Evolutionary conservation across 2,113 vertebrate species (phyloP).

Genomic region (Gallinago paraguaiae): DNA sequence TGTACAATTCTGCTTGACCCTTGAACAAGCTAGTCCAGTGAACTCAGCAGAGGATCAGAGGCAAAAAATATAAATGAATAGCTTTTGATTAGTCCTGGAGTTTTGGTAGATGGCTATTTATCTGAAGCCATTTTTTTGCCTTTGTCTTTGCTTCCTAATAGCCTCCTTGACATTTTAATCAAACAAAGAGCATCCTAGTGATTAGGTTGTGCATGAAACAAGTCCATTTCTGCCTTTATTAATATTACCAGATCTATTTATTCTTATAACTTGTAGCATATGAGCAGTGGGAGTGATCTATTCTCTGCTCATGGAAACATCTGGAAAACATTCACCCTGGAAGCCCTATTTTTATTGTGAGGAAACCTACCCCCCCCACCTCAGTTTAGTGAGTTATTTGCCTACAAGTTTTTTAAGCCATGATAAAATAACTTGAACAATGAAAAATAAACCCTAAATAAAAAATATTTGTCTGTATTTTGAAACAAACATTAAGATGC

Average conservation of each 20-base stretch:
- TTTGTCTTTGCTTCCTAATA: conserved; percentile 21
- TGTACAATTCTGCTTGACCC: neutral
- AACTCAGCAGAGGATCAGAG: neutral
- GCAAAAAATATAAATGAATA: neutral
- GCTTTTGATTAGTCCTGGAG: neutral
- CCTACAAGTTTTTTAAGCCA: neutral
- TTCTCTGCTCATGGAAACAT: neutral
- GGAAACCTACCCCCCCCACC: neutral
- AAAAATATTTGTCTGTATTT: neutral
- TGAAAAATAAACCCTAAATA: neutral
- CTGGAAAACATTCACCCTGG: neutral
- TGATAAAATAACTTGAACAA: neutral
- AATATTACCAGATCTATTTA: neutral
- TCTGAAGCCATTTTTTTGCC: neutral
- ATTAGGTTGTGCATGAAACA: neutral
- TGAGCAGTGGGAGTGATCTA: neutral
- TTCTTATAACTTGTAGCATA: neutral
- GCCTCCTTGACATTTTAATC: conserved; percentile 44
- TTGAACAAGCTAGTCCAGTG: neutral
- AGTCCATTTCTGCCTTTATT: neutral
- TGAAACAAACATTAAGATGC: neutral
- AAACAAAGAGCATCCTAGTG: conserved; percentile 21
- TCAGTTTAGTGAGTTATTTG: neutral
- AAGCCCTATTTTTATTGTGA: neutral
- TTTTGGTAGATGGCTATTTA: neutral